Base-by-base conservation (phyloP, 2,113 vertebrate species). In the Scomber colias region DNA sequence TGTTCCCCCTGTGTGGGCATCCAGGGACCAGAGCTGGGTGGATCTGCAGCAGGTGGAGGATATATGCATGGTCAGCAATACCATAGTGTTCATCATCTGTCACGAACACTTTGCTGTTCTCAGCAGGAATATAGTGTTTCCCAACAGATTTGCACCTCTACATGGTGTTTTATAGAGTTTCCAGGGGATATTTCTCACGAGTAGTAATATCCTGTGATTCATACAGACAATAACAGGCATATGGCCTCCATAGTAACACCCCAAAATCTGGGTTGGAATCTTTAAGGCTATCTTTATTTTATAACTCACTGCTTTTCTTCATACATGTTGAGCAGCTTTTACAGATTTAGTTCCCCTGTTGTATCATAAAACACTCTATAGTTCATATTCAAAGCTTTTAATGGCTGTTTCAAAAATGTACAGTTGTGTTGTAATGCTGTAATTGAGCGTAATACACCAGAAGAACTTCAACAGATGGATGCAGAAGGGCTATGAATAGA, bases 31-130 rank as follows among this genome's bases (percentile, higher is more conserved):
- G 62, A 74, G 74, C 75, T 70, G 30, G 44, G 63, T 49, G 12
- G 13, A 15, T 66, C 50, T 56, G 51, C 17, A n/a, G 63, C 69
- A 80, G 83, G 77, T 87, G 65, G 65, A 75, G 66, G 49, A 67
- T 63, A 19, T 17, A 19, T 81, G 83, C 71, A 5, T 0, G 6
- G 73, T 90, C 90, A 91, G 82, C 73, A n/a, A 61, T 75, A 66
- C 24, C 16, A 11, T 8, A 2, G 35, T 65, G 59, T 84, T 86
- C 77, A 81, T 79, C 71, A 75, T 84, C 65, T 53, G 85, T 83
- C 77, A 82, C 35, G 83, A 82, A 77, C 57, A 46, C 76, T 49
- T 8, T 85, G 71, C 81, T 83, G 89, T 48, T 57, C 59, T 84
- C 75, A 82, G 85, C 81, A 82, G 62, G 55, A 84, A 69, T 15